These are phyloP conservation scores for Agonopterix heracliana DNA, from an alignment of 2,888 invertebrate genomes.

Conservation along the genomic window DNA sequence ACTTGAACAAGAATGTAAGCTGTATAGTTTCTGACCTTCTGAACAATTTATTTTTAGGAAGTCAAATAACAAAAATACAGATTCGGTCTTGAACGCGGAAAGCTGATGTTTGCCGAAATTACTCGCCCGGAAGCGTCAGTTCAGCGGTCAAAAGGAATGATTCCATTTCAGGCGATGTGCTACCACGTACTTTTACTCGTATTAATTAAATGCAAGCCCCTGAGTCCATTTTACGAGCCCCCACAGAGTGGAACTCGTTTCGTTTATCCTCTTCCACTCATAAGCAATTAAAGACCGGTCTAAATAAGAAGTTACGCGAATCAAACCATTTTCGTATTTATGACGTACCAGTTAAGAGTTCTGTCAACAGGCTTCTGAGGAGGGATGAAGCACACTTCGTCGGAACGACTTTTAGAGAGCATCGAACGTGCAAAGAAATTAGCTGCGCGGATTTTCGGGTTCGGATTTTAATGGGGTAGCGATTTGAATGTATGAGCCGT, in stretches of 20 bases:
- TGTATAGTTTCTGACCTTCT: not conserved
- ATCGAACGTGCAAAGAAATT: conserved; percentile 64
- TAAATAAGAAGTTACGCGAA: too few relatives aligned
- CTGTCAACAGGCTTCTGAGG: too few relatives aligned
- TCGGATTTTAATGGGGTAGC: conserved; percentile 46
- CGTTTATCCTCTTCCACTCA: conserved; percentile 72
- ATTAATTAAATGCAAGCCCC: conserved; percentile 73
- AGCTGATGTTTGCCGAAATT: conserved; percentile 25
- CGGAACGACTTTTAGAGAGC: conserved; percentile 62
- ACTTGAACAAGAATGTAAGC: too few relatives aligned
- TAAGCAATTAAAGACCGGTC: conserved; percentile 51
- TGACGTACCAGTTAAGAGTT: too few relatives aligned
- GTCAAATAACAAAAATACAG: too few relatives aligned
- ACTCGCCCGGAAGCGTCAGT: conserved; percentile 35
- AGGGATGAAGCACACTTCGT: conserved; percentile 34
- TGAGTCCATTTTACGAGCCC: conserved; percentile 68
- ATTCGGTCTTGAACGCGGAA: conserved; percentile 8
- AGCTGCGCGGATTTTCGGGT: conserved; percentile 56
- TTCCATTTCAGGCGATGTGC: conserved; percentile 57
- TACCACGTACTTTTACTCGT: conserved; percentile 61
- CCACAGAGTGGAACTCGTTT: conserved; percentile 63
- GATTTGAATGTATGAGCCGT: conserved; percentile 30
- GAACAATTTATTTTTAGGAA: too few relatives aligned
- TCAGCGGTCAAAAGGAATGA: conserved; percentile 59
- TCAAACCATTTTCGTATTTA: too few relatives aligned